phyloP scores from a whole-genome alignment of 2,888 invertebrate species.

The Bimastos eiseni region DNA sequence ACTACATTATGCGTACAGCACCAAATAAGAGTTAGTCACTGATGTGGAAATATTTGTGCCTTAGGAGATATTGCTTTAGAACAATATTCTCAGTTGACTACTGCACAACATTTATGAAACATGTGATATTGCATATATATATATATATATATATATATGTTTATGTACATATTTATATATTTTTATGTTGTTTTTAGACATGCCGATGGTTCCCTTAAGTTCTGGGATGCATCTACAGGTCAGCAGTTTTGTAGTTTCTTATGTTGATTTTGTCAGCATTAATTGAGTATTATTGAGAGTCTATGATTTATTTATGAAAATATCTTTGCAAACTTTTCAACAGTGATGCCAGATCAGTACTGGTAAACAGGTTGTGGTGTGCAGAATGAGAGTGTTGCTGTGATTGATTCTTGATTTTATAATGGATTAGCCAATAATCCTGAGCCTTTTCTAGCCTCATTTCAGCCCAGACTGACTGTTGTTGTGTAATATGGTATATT shows the following conservation, averaged over 20 bases:
- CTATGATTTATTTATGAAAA: neutral
- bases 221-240: conserved; percentile 48
- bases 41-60: neutral
- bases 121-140: too few relatives aligned
- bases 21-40: neutral
- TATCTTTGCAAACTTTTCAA: neutral
- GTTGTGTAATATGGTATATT: neutral
- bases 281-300: neutral
- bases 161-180: too few relatives aligned
- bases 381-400: neutral
- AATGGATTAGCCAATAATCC: neutral
- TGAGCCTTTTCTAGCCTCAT: neutral
- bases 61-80: neutral
- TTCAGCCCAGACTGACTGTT: neutral
- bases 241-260: neutral
- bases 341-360: neutral
- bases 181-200: conserved; percentile 67
- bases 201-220: conserved; percentile 96
- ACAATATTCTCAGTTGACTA: neutral
- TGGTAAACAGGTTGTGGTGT: neutral
- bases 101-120: too few relatives aligned
- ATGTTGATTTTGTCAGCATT: neutral
- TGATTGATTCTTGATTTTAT: neutral
- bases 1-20: neutral
- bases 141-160: too few relatives aligned